Percentiles rank a stretch among this genome's conserved stretches.
These are phyloP conservation scores for Micromussa lordhowensis DNA, from an alignment of 92 coral and sea anemone species.

Conservation along the genomic window DNA sequence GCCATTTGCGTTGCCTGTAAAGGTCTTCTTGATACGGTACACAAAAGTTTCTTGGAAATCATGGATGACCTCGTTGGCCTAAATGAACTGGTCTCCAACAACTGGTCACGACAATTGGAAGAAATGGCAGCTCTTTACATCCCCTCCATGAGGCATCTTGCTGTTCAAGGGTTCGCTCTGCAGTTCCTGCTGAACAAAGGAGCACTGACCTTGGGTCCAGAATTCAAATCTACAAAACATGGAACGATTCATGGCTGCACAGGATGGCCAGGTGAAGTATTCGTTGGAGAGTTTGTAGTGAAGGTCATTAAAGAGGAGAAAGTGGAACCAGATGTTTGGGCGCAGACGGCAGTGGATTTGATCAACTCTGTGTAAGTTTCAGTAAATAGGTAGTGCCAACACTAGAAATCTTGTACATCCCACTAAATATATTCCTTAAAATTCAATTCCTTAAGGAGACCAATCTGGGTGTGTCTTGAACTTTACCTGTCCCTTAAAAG, in stretches of 20 bases:
- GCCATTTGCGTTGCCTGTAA: constrained; percentile 41
- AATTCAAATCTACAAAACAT: constrained; percentile 38
- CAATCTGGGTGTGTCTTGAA: no score
- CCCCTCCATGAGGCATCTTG: constrained; percentile 59
- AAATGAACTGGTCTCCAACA: constrained; percentile 12
- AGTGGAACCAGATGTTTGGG: constrained; percentile 57
- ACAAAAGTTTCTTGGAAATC: constrained; percentile 27
- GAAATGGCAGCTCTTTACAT: constrained; percentile 48
- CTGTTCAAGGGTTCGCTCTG: constrained; percentile 49
- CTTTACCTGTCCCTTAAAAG: no score
- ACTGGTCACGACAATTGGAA: neutral
- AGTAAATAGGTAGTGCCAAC: neutral
- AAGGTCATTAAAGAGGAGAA: constrained; percentile 46
- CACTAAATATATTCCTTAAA: neutral
- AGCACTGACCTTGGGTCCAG: constrained; percentile 42
- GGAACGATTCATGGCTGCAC: constrained; percentile 37
- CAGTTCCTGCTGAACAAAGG: constrained; percentile 59
- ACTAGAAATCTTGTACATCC: neutral
- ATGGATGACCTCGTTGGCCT: constrained; percentile 38
- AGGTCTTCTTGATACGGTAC: constrained; percentile 21
- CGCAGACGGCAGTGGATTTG: constrained; percentile 52
- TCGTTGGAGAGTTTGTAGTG: constrained; percentile 21
- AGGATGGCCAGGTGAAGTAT: constrained; percentile 28
- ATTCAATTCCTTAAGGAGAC: no score
- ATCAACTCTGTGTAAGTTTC: constrained; percentile 52